Evolutionary conservation across 1,140 invertebrate species (phyloP).

Genomic region (Ceratina calcarata): DNA sequence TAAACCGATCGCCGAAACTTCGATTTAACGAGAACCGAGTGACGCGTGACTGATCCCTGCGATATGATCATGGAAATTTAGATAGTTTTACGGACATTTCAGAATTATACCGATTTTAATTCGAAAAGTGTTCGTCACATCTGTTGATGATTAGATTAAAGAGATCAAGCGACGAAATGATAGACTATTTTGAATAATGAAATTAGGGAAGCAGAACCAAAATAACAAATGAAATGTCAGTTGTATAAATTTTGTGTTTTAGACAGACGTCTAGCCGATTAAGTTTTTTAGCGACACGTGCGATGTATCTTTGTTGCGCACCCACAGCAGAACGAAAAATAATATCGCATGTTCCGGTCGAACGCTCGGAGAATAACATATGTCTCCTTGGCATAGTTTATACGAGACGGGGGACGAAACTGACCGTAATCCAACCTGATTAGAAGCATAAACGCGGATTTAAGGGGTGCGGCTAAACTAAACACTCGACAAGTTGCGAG

Average conservation of each 20-base stretch:
- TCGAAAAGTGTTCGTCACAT: too few relatives aligned
- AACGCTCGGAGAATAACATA: conserved; percentile 57
- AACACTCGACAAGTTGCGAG: conserved; percentile 72
- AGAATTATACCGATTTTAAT: too few relatives aligned
- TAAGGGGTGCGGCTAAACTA: conserved; percentile 52
- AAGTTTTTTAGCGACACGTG: conserved; percentile 6
- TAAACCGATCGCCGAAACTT: background rate
- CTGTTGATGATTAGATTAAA: too few relatives aligned
- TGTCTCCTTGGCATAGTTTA: conserved; percentile 53
- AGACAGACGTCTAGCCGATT: background rate
- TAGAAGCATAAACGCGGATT: conserved; percentile 62
- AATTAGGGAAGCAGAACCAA: too few relatives aligned
- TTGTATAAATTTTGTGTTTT: background rate
- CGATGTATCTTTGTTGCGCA: background rate
- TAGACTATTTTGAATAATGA: too few relatives aligned
- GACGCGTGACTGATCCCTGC: background rate
- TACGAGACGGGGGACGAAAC: conserved; percentile 37
- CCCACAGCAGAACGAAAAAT: conserved; percentile 12
- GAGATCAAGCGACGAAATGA: too few relatives aligned
- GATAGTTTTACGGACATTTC: too few relatives aligned
- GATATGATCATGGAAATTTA: background rate
- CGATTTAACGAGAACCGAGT: conserved; percentile 1
- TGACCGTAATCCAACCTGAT: conserved; percentile 60
- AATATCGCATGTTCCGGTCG: conserved; percentile 18
- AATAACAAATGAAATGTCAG: background rate